Conservation (phyloP, 2,888 invertebrate genomes). For the Cataglyphis altisquamis region DNA sequence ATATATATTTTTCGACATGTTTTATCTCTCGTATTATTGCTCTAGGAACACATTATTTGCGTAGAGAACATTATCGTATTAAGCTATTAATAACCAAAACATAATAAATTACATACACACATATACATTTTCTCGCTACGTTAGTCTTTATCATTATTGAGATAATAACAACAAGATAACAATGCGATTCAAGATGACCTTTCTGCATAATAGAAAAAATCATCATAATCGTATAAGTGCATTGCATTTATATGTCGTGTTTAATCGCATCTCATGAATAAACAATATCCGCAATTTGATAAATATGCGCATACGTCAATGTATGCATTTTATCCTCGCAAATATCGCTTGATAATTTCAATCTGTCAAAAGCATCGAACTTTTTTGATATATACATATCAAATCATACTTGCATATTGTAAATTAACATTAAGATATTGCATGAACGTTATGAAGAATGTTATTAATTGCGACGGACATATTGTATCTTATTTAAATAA, state of each 20-base stretch:
- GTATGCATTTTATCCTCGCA: conserved; percentile 25
- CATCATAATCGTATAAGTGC: not conserved
- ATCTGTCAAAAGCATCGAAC: conserved; percentile 7
- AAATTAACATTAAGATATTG: not conserved
- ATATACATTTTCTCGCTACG: not conserved
- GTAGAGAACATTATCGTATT: conserved; percentile 54
- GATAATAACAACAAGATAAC: not conserved
- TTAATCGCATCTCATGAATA: not conserved
- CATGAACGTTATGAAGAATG: not conserved
- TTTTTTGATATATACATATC: not conserved
- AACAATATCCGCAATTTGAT: conserved; percentile 13
- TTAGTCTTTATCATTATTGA: conserved; percentile 5
- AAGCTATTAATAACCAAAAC: conserved; percentile 64
- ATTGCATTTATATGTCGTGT: not conserved
- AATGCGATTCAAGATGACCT: not conserved
- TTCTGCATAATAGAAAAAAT: conserved; percentile 3
- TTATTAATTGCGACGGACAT: not conserved
- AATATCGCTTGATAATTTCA: not conserved
- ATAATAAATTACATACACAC: conserved; percentile 26
- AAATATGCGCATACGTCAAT: conserved; percentile 1
- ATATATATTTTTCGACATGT: not conserved
- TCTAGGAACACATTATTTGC: conserved; percentile 27
- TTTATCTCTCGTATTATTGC: conserved; percentile 14
- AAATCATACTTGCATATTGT: not conserved
- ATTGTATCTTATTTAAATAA: not conserved